Base-by-base conservation (phyloP, 2,888 invertebrate species). In the Ecliptopera silaceata region DNA sequence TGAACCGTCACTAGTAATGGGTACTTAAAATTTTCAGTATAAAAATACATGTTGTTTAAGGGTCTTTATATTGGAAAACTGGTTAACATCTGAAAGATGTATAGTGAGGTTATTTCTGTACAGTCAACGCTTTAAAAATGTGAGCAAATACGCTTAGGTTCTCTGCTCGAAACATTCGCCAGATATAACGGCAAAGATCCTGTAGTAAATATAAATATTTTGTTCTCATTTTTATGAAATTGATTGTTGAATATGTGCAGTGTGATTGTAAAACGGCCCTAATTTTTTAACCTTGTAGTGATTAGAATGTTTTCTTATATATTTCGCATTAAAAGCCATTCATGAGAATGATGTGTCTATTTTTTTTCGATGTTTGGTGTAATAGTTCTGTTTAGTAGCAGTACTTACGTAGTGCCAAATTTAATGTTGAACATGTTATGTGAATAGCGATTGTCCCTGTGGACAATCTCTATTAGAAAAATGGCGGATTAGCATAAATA, bases 21-120 rank as follows among this genome's bases (percentile, higher is more conserved):
- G 31, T n/a, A 31, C 29, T 29, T 29, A 31, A 31, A 31, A 15
- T 38, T 6, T 6, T 4, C 5, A 38, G 36, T 38, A 8, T 34
- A 12, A 4, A 13, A 34, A 15, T 4, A 31, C 4, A 8, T 41
- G 41, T 13, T 13, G 20, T 22, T 5, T 41, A 41, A 22, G 12
- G 22, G 41, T 22, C 41, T 41, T n/a, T 31, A 22, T n/a, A 41
- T 22, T 41, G 41, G 20, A 36, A 39, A 26, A 39, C 17, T 31
- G 32, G 1, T 44, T 26, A 48, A 34, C 49, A 53, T 56, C 49
- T 52, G 38, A 56, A 56, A 60, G 53, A 54, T 50, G 45, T 59
- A 12, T 36, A 43, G 17, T 0, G 15, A 26, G 26, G 22, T 18
- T 42, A 43, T 45, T 41, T n/a, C 13, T 13, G 17, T 44, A 42